phyloP scores from a whole-genome alignment of 2,797 vertebrate species.

The Pseudochromis fuscus region DNA sequence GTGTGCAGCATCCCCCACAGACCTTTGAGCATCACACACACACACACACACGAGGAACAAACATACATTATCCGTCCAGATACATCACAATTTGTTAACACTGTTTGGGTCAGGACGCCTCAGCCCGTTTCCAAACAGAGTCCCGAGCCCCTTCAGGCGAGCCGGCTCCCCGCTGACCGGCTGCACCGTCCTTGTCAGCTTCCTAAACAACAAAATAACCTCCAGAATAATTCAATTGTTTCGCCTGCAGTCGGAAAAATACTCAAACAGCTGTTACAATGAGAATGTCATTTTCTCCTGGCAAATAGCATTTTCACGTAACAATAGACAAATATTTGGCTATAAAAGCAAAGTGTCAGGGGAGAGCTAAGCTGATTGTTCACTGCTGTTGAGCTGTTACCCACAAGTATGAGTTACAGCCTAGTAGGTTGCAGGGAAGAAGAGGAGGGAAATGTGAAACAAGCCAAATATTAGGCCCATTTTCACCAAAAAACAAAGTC shows the following conservation, averaged over 20 bases:
- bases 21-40: slow-evolving; percentile 20
- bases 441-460: slow-evolving; percentile 17
- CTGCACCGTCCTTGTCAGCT: slow-evolving; percentile 73
- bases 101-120: slow-evolving; percentile 59
- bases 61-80: slow-evolving; percentile 49
- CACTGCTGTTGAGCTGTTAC: slow-evolving; percentile 40
- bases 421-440: slow-evolving; percentile 9
- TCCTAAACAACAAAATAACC: slow-evolving; percentile 78
- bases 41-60: slow-evolving; percentile 1
- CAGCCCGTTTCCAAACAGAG: slow-evolving; percentile 70
- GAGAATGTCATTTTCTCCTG: slow-evolving; percentile 61
- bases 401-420: slow-evolving; percentile 37
- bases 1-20: slow-evolving; percentile 14
- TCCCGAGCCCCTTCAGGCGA: slow-evolving; percentile 65
- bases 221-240: slow-evolving; percentile 79
- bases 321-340: slow-evolving; percentile 75
- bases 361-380: slow-evolving; percentile 60
- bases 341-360: slow-evolving; percentile 65
- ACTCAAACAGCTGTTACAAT: slow-evolving; percentile 71
- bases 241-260: slow-evolving; percentile 62
- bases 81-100: slow-evolving; percentile 56
- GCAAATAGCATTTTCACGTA: slow-evolving; percentile 72
- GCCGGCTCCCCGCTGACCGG: slow-evolving; percentile 64
- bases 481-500: slow-evolving; percentile 16
- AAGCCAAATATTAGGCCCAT: slow-evolving; percentile 5